Conservation (phyloP, 1,140 invertebrate species). For the Brachionus manjavacas region DNA sequence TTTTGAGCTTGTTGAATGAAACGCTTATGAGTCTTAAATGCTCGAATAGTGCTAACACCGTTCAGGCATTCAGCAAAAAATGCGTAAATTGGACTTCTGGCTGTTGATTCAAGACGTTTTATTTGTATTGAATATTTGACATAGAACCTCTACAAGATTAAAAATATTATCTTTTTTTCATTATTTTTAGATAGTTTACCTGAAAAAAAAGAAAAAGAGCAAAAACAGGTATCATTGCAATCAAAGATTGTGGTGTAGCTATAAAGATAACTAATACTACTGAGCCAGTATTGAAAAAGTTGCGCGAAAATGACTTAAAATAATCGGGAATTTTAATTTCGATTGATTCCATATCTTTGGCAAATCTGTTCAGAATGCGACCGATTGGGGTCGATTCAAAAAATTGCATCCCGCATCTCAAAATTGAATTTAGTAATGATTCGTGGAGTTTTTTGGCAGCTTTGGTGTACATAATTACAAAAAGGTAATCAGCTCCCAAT, state of each 20-base stretch:
- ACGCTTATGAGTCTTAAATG: slow-evolving; percentile 57
- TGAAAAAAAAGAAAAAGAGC: slow-evolving; percentile 24
- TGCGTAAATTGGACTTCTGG: slow-evolving; percentile 91
- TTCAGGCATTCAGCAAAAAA: slow-evolving; percentile 83
- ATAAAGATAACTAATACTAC: slow-evolving; percentile 35
- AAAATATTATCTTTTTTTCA: background rate
- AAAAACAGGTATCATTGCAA: slow-evolving; percentile 27
- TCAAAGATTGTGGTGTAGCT: background rate
- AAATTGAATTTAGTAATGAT: slow-evolving; percentile 54
- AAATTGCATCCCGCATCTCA: slow-evolving; percentile 66
- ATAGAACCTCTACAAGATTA: slow-evolving; percentile 60
- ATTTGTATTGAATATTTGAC: slow-evolving; percentile 85
- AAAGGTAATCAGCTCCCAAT: background rate
- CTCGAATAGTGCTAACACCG: slow-evolving; percentile 62
- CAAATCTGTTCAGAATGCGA: slow-evolving; percentile 69
- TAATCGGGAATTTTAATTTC: slow-evolving; percentile 56
- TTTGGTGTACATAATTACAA: slow-evolving; percentile 1
- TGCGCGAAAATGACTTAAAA: slow-evolving; percentile 6
- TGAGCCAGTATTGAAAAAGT: background rate
- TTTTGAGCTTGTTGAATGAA: slow-evolving; percentile 53
- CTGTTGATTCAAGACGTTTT: slow-evolving; percentile 88
- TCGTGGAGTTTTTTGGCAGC: background rate
- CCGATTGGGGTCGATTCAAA: slow-evolving; percentile 75
- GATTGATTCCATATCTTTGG: slow-evolving; percentile 59
- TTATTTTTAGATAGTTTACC: background rate